These are phyloP conservation scores for Orius insidiosus DNA, from an alignment of 1,140 invertebrate species.

Conservation along the genomic window DNA sequence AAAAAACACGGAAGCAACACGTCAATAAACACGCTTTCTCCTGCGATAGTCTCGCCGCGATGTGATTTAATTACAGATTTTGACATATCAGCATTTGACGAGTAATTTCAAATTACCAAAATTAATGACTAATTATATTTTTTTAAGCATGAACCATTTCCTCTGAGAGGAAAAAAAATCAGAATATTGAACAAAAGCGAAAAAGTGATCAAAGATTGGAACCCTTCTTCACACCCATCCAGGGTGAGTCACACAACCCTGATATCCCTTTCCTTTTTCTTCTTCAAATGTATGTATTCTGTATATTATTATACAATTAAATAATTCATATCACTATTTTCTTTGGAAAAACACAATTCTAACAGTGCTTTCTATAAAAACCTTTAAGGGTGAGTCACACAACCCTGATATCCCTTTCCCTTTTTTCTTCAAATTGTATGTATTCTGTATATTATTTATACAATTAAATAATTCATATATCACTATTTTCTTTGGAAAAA, in stretches of 20 bases:
- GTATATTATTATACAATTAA: too few relatives aligned
- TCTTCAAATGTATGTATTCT: too few relatives aligned
- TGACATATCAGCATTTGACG: conserved; percentile 26
- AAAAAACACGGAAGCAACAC: conserved; percentile 7
- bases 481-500: too few relatives aligned
- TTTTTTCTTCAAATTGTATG: too few relatives aligned
- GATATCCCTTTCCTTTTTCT: too few relatives aligned
- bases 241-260: conserved; percentile 3
- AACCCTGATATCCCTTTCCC: too few relatives aligned
- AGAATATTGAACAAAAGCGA: conserved; percentile 33
- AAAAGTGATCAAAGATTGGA: conserved; percentile 36
- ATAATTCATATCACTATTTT: too few relatives aligned
- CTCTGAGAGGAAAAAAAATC: conserved; percentile 31
- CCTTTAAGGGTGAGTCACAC: too few relatives aligned
- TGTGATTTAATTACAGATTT: conserved; percentile 70
- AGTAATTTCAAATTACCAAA: conserved; percentile 8
- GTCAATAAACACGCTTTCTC: conserved; percentile 56
- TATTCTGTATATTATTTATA: too few relatives aligned
- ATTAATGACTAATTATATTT: not conserved
- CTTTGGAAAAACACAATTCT: too few relatives aligned
- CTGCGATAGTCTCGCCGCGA: conserved; percentile 59
- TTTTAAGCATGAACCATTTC: conserved; percentile 20
- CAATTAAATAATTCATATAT: too few relatives aligned
- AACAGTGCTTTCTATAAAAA: too few relatives aligned
- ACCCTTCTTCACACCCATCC: conserved; percentile 30